Evolutionary conservation across 2,888 invertebrate species (phyloP), one percentile per base, ranked within the genome.

Genomic region (Alitta virens): DNA sequence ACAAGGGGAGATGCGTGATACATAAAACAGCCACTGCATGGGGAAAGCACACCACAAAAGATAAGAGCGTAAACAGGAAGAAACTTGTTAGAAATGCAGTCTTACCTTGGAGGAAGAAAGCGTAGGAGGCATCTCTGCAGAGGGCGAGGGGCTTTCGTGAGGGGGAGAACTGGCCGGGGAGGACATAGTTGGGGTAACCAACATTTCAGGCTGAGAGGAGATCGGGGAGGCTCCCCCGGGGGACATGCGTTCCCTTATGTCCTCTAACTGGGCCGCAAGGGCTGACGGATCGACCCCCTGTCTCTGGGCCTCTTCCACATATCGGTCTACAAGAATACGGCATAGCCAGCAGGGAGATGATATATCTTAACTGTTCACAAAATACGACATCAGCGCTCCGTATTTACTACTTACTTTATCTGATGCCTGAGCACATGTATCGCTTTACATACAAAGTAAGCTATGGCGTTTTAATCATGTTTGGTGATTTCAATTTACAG

Each of bases 251-350:
- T 76, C 76, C 60, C 72, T 71, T 26, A 78, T 78, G 46, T 74
- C 78, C 64, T 76, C 75, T 62, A 79, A 66, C 63, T 76, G 74
- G 23, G 76, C 78, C 24, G 78, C 79, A 56, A 79, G 66, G 60
- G 74, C 71, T 27, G 73, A 68, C 2, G 79, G 78, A 64, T 79
- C 79, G n/a, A 79, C 71, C 38, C 77, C 79, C 49, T 72, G 71
- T 25, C 70, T 65, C n/a, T 63, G 58, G 50, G 64, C 46, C 33
- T 52, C 40, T 12, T 63, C 60, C 51, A 63, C 60, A 53, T 63
- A 65, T 40, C 60, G 63, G 23, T 65, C 65, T 65, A 56, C 23
- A 58, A 46, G 5, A 46, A 46, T 21, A 33, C 33, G 33, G 33
- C 33, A 33, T 33, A 33, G 33, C 33, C 33, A 33, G 33, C 33